These are phyloP conservation scores for Tenthredo notha DNA, from an alignment of 2,888 invertebrate species.

Conservation along the genomic window DNA sequence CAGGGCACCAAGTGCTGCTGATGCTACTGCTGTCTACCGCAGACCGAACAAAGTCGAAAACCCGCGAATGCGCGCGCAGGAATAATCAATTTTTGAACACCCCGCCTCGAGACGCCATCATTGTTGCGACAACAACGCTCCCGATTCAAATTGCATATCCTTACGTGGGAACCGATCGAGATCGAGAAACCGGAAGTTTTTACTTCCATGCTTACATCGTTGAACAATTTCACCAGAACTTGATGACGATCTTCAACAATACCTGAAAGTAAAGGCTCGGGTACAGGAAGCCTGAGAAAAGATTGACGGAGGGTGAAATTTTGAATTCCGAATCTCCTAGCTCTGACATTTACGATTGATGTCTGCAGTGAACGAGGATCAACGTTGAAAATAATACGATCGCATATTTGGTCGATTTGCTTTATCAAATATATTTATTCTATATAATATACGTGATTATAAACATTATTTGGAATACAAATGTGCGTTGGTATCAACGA, in stretches of 20 bases:
- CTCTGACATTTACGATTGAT: neutral
- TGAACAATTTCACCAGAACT: too few species aligned
- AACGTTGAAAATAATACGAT: neutral
- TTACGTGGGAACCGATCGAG: neutral
- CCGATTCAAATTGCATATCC: neutral
- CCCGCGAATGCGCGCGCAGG: neutral
- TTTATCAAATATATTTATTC: conserved; percentile 47
- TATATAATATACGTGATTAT: neutral
- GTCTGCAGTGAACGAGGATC: neutral
- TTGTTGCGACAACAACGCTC: neutral
- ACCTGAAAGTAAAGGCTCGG: too few species aligned
- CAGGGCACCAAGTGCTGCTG: neutral
- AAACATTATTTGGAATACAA: conserved; percentile 29
- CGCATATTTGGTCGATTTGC: neutral
- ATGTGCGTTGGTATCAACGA: neutral
- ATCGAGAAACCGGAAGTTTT: neutral
- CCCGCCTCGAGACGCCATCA: neutral
- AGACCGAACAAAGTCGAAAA: neutral
- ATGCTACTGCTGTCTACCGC: conserved; percentile 19
- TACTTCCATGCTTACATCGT: too few species aligned
- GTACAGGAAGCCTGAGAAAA: too few species aligned
- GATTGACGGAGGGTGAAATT: neutral
- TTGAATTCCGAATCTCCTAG: neutral
- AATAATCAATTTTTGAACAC: neutral
- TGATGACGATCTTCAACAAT: too few species aligned